These are phyloP conservation scores for Drosophila varians DNA, from an alignment of 1,140 invertebrate species.

Conservation along the genomic window DNA sequence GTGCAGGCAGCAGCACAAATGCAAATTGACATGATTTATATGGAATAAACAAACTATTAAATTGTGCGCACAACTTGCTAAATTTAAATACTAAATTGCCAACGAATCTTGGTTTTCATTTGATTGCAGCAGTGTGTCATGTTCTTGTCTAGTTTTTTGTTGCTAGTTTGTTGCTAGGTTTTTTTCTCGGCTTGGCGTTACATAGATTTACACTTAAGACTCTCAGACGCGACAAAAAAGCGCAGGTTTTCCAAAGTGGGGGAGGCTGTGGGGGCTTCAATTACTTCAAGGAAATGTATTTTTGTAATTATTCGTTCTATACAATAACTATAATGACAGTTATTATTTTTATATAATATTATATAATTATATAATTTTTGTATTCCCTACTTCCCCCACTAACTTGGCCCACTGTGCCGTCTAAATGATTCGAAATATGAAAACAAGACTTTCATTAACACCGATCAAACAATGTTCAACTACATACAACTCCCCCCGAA, in stretches of 20 bases:
- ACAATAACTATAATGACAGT: too few species aligned
- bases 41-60: conserved; percentile 55
- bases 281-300: too few species aligned
- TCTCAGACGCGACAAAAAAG: neutral
- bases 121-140: conserved; percentile 42
- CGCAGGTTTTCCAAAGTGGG: neutral
- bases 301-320: too few species aligned
- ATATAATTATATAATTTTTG: too few species aligned
- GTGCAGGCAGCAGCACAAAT: conserved; percentile 24
- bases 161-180: conserved; percentile 14
- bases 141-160: conserved; percentile 23
- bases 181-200: too few species aligned
- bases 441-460: conserved; percentile 45
- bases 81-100: conserved; percentile 51
- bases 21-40: conserved; percentile 61
- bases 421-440: conserved; percentile 27
- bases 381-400: too few species aligned
- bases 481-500: neutral
- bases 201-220: conserved; percentile 65
- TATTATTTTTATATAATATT: too few species aligned
- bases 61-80: conserved; percentile 40
- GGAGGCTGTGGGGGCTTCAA: neutral
- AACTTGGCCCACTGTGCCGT: neutral
- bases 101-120: conserved; percentile 30
- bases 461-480: conserved; percentile 40